These are phyloP conservation scores for Drosophila anomelani DNA, from an alignment of 2,888 invertebrate species.

Conservation along the genomic window DNA sequence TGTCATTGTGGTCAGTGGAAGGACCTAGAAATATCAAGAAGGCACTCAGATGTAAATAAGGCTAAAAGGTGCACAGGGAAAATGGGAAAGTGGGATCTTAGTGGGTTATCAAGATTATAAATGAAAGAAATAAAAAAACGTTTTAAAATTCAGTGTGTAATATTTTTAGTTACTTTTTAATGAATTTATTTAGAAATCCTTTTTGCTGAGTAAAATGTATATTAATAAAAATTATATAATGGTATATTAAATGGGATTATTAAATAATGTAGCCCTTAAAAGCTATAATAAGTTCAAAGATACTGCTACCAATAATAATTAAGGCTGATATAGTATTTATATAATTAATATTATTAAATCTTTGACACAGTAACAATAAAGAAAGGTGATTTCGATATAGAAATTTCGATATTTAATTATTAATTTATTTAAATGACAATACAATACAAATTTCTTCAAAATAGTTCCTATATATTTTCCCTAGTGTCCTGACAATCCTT, in stretches of 20 bases:
- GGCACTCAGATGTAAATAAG: conserved; percentile 62
- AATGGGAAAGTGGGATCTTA: neutral
- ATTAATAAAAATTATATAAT: neutral
- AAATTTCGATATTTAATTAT: neutral
- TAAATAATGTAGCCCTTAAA: neutral
- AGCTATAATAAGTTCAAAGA: too few species aligned
- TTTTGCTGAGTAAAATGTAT: too few species aligned
- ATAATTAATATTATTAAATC: neutral
- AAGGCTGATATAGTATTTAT: neutral
- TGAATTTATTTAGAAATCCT: neutral
- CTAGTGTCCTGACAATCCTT: conserved; percentile 1
- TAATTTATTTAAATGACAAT: neutral
- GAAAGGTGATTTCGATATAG: rapidly evolving
- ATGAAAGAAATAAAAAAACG: too few species aligned
- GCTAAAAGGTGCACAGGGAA: conserved; percentile 44
- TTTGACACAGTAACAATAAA: neutral
- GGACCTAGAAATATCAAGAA: conserved; percentile 20
- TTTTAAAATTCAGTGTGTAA: too few species aligned
- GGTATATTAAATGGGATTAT: neutral
- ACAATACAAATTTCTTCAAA: neutral
- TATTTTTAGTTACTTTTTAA: rapidly evolving
- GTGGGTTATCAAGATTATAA: too few species aligned
- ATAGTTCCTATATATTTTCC: neutral
- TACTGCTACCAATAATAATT: too few species aligned
- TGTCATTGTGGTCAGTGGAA: conserved; percentile 8